These are phyloP conservation scores for Prorops nasuta DNA, from an alignment of 1,140 invertebrate genomes.

Conservation along the genomic window DNA sequence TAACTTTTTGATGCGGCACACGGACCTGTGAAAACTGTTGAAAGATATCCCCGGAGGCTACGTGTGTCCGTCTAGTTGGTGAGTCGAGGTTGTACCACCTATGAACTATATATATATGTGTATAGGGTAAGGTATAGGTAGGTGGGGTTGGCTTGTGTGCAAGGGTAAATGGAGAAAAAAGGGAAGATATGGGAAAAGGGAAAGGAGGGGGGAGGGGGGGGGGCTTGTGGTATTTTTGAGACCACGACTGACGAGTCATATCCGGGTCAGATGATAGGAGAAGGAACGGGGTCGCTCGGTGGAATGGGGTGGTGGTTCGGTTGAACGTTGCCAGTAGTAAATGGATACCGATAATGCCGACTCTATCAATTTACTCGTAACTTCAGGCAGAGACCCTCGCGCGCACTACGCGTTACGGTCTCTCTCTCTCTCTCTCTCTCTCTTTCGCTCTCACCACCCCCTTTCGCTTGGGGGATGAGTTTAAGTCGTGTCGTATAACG, in stretches of 20 bases:
- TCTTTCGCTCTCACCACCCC: background rate
- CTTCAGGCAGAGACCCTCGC: too few relatives aligned
- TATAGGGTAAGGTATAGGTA: too few relatives aligned
- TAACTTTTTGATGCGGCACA: background rate
- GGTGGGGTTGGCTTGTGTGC: conserved; percentile 7
- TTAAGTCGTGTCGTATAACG: background rate
- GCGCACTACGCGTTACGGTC: conserved; percentile 11
- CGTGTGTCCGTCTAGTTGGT: too few relatives aligned
- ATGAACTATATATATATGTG: too few relatives aligned
- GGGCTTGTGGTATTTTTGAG: conserved; percentile 21
- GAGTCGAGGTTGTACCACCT: too few relatives aligned
- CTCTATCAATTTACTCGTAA: conserved; percentile 32
- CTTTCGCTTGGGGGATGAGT: background rate
- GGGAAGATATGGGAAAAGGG: background rate
- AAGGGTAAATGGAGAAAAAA: conserved; percentile 6
- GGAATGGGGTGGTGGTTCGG: conserved; percentile 3
- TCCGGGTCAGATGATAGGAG: conserved; percentile 12
- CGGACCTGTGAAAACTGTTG: background rate
- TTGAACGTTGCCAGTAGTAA: conserved; percentile 19
- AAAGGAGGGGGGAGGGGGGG: conserved; percentile 1
- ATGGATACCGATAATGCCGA: conserved; percentile 25
- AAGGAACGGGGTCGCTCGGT: conserved; percentile 11
- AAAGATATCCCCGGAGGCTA: background rate
- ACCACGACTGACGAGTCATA: background rate
- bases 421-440: conserved; percentile 11